Base-by-base conservation (phyloP, 2,888 invertebrate genomes). In the Troides oblongomaculatus region DNA sequence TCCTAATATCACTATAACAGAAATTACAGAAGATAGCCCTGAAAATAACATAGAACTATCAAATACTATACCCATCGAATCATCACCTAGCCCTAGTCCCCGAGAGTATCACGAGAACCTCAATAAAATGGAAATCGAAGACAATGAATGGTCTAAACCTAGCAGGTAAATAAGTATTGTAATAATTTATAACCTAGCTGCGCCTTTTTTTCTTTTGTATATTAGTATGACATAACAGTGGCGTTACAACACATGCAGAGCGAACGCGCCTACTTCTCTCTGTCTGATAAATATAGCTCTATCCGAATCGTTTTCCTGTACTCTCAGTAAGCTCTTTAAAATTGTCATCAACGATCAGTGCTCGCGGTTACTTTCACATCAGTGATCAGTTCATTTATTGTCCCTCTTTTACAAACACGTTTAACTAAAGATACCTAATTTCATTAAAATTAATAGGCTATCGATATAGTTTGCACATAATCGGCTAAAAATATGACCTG, bases 281-380 rank as follows among this genome's bases (percentile, higher is more conserved):
- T 82, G 84, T 82, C 80, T 82, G 90, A 81, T 92, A 92, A 90
- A 90, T 91, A 89, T 92, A 92, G 92, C 84, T 78, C 83, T 77
- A 83, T 78, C 77, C 84, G 83, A 84, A 81, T 82, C 81, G 85
- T 85, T 87, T 89, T 91, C 87, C 88, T 91, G 88, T 83, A 89
- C 89, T 87, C 86, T 85, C 86, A 79, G 86, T 87, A 86, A 88
- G 88, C 88, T 91, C 88, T 91, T 89, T 88, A 89, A 88, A 92
- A 90, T 89, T 91, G 91, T 92, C 91, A 89, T 86, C 88, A 84
- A 86, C 85, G 87, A 87, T 86, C 91, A 88, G 88, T 87, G 90
- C 88, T 90, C 92, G 90, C 90, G 86, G 78, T 85, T 88, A 87
- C 89, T 90, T 90, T 90, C 87, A 87, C 85, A 84, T 79, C 79